Conservation (phyloP, 2,797 vertebrate genomes). For the Scomberomorus guttatus region DNA sequence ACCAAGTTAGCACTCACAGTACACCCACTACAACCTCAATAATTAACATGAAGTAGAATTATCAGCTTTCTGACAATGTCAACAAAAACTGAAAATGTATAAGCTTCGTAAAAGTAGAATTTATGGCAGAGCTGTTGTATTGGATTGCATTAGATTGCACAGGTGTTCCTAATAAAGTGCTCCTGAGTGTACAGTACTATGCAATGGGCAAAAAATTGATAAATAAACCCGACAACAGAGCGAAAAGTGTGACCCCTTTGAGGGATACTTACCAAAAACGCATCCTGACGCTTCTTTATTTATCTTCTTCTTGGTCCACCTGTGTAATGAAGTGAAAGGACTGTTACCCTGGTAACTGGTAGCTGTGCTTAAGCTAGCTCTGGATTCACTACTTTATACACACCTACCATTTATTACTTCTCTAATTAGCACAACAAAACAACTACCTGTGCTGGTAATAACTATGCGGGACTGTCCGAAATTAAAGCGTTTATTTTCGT, state of each 20-base stretch:
- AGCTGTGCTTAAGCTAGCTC: neutral
- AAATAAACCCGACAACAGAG: neutral
- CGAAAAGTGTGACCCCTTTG: neutral
- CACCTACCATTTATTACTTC: neutral
- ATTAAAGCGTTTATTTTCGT: neutral
- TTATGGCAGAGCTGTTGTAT: too few species aligned
- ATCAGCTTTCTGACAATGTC: too few species aligned
- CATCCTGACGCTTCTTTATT: neutral
- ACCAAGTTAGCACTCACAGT: neutral
- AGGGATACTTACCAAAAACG: neutral
- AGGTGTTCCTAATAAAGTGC: too few species aligned
- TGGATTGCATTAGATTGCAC: too few species aligned
- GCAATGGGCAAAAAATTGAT: neutral
- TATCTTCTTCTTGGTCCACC: neutral
- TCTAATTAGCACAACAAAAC: neutral
- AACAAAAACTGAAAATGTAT: too few species aligned
- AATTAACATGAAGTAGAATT: too few species aligned
- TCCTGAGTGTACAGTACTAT: neutral
- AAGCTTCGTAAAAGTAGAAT: too few species aligned
- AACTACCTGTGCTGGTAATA: too few species aligned
- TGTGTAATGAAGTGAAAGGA: neutral
- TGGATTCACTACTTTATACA: neutral
- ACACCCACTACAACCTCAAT: too few species aligned
- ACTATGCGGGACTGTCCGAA: too few species aligned
- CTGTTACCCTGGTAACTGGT: neutral